A percentile compares a stretch with the other conserved stretches of the same genome.
Conservation (phyloP, 2,113 vertebrate genomes). For the Platycercus adscitus region DNA sequence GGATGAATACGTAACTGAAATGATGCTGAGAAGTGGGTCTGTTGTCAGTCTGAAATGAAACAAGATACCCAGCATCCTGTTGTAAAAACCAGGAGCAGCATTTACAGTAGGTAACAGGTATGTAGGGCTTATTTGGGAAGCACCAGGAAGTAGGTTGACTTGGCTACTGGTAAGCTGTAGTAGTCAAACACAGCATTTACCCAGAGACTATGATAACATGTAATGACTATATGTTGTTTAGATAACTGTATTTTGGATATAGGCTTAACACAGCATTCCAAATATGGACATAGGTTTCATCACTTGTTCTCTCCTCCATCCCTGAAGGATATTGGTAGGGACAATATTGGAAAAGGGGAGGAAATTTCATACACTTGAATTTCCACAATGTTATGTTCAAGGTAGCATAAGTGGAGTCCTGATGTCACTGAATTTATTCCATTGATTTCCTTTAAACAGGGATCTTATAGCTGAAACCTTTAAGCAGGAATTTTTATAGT, state of each 20-base stretch:
- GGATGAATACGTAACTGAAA: not conserved
- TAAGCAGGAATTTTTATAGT: not conserved
- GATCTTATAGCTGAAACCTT: not conserved
- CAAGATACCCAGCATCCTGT: not conserved
- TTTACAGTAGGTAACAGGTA: not conserved
- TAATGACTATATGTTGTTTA: not conserved
- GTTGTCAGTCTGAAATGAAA: not conserved
- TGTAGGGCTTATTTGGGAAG: not conserved
- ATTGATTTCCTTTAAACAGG: not conserved
- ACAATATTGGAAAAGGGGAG: not conserved
- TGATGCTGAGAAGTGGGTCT: not conserved
- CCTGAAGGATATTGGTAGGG: not conserved
- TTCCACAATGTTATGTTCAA: not conserved
- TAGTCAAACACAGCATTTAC: not conserved
- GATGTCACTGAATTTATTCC: not conserved
- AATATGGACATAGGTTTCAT: not conserved
- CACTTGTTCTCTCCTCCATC: not conserved
- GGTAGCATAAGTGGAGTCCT: not conserved
- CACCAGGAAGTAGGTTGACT: not conserved
- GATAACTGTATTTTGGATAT: not conserved
- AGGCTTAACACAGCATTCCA: not conserved
- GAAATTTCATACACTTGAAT: not conserved
- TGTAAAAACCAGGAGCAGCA: not conserved
- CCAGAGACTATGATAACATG: not conserved
- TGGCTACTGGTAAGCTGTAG: not conserved